Base-by-base conservation (phyloP, 2,888 invertebrate genomes). In the Meiosimyza platycephala region DNA sequence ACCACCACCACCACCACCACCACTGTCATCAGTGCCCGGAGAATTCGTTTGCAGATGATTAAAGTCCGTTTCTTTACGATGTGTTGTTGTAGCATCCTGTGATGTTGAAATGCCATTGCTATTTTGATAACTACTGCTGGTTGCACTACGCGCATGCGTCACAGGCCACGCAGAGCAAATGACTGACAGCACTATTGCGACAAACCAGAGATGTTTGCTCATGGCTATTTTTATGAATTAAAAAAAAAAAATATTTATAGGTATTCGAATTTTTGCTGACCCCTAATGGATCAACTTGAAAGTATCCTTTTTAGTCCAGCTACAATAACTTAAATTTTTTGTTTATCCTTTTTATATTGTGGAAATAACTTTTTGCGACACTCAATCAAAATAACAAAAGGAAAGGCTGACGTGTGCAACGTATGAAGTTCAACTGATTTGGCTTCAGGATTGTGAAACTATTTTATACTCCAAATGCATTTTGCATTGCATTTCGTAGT, bases 401-500 rank as follows among this genome's bases (percentile, higher is more conserved):
- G 12, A 33, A 40, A 54, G 6, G 64, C 55, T 40, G 47, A 76
- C 71, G 71, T 75, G 69, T 16, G 60, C 72, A 72, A 76, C 82
- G 76, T 74, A 81, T 76, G 76, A 76, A 78, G 72, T 75, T 77
- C 77, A 79, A 85, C 84, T 84, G 84, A 81, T 80, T 79, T 78
- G 76, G 77, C 75, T 78, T 79, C 78, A 77, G 80, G 79, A 76
- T 74, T 73, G 76, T 78, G 78, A 78, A 81, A 82, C 82, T 77
- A 79, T 85, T 85, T 83, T 84, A 84, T 85, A 85, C 84, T 79
- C 66, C 76, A 59, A 47, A 40, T 54, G 40, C 62, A 70, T 54
- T 69, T 60, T 52, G 12, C 54, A 28, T 52, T 54, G 40, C 54
- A 54, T 28, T 16, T 51, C 50, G 16, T 51, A 50, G 33, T 33